Evolutionary conservation across 2,797 vertebrate species (phyloP).

Genomic region (Muscicapa striata): DNA sequence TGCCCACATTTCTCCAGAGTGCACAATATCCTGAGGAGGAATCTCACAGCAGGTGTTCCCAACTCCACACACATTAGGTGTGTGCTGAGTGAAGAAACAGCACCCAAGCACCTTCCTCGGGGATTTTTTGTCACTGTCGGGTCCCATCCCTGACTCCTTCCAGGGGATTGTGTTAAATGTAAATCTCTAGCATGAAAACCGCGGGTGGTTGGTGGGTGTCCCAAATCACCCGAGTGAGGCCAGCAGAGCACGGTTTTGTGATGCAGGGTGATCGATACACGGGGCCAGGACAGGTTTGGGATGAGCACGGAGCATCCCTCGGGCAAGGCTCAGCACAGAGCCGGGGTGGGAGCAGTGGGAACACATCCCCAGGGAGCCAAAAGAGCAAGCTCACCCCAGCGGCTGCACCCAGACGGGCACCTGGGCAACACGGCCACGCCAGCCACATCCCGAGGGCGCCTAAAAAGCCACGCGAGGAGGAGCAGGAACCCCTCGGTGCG

Average conservation of each 20-base stretch:
- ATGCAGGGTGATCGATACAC: rapidly evolving
- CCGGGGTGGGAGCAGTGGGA: neutral
- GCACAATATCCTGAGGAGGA: rapidly evolving
- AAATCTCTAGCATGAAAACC: neutral
- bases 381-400: neutral
- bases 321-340: no score
- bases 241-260: neutral
- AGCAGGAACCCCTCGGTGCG: rapidly evolving
- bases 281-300: neutral
- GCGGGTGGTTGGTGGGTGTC: neutral
- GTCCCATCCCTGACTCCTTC: neutral
- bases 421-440: rapidly evolving
- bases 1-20: neutral
- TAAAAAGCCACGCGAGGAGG: rapidly evolving
- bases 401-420: rapidly evolving
- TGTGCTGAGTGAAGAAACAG: neutral
- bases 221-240: neutral
- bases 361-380: rapidly evolving
- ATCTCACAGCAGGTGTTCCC: neutral
- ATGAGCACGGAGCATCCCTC: rapidly evolving
- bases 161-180: neutral
- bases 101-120: neutral
- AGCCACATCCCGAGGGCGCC: neutral
- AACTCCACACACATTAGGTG: neutral
- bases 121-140: neutral